Percentiles rank a stretch among this genome's conserved stretches.
phyloP scores from a whole-genome alignment of 2,113 vertebrate species.

The Anoura caudifer region DNA sequence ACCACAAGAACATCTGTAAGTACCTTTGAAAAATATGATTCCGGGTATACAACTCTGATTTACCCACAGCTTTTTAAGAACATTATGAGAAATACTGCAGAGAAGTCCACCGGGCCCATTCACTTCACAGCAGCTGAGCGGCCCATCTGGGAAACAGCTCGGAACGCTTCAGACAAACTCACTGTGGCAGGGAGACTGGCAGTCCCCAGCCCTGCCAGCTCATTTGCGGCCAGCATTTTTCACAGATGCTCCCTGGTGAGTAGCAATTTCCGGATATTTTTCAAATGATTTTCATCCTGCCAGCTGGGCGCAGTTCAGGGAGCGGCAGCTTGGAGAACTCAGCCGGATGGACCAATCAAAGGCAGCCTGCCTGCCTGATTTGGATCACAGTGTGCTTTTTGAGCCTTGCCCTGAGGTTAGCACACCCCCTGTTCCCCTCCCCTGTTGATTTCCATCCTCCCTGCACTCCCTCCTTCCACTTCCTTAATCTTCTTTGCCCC shows the following conservation, averaged over 20 bases:
- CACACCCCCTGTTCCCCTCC: background rate
- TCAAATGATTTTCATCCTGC: slow-evolving; percentile 76
- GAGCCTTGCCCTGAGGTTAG: slow-evolving; percentile 22
- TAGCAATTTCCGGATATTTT: slow-evolving; percentile 72
- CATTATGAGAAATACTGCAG: background rate
- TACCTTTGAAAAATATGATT: background rate
- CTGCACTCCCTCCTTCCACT: background rate
- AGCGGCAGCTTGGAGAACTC: slow-evolving; percentile 37
- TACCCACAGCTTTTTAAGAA: background rate
- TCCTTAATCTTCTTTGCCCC: background rate
- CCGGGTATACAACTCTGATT: background rate
- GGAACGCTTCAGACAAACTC: slow-evolving; percentile 63
- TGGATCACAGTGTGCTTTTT: background rate
- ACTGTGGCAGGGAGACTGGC: slow-evolving; percentile 33
- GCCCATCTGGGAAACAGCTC: slow-evolving; percentile 58
- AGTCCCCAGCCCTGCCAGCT: slow-evolving; percentile 45
- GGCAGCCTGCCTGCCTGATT: background rate
- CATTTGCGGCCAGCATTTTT: slow-evolving; percentile 68
- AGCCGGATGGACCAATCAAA: slow-evolving; percentile 36
- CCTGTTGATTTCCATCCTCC: slow-evolving; percentile 3
- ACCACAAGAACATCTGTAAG: background rate
- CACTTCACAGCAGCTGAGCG: background rate
- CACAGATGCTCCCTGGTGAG: slow-evolving; percentile 77
- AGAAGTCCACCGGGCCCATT: background rate
- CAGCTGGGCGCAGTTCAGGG: slow-evolving; percentile 71